A percentile compares a stretch with the other conserved stretches of the same genome.
Evolutionary conservation across 2,888 invertebrate genomes (phyloP).

Genomic region (Globia sparganii): DNA sequence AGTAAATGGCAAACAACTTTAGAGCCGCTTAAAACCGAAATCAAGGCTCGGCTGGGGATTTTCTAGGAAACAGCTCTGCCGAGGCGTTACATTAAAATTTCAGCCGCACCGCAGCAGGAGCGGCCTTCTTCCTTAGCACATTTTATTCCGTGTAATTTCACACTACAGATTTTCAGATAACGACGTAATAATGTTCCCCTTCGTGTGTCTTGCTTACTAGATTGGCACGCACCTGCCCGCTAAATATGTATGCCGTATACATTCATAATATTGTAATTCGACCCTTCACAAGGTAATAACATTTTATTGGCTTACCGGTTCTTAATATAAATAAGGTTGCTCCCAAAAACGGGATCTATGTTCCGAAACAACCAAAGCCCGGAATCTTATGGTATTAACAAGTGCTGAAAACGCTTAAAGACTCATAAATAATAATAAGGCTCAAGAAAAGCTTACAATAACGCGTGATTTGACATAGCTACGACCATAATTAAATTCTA

Average conservation of each 20-base stretch:
- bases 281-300: conserved; percentile 59
- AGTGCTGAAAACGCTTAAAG: conserved; percentile 45
- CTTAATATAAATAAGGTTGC: conserved; percentile 58
- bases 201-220: conserved; percentile 61
- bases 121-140: conserved; percentile 72
- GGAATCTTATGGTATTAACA: conserved; percentile 32
- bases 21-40: conserved; percentile 81
- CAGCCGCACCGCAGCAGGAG: conserved; percentile 68
- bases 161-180: conserved; percentile 77
- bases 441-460: conserved; percentile 59
- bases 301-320: conserved; percentile 55
- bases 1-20: conserved; percentile 79
- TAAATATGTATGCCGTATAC: conserved; percentile 63
- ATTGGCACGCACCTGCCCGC: conserved; percentile 56
- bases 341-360: conserved; percentile 37
- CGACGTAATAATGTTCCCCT: conserved; percentile 72
- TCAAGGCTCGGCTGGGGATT: conserved; percentile 78
- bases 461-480: conserved; percentile 66
- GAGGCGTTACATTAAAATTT: conserved; percentile 85
- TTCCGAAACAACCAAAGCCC: conserved; percentile 14
- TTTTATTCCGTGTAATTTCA: conserved; percentile 81
- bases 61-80: conserved; percentile 76
- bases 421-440: conserved; percentile 58
- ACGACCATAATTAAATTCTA: conserved; percentile 64
- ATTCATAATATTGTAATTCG: conserved; percentile 66